Conservation (phyloP, 2,797 vertebrate species). For the Tinamus major region DNA sequence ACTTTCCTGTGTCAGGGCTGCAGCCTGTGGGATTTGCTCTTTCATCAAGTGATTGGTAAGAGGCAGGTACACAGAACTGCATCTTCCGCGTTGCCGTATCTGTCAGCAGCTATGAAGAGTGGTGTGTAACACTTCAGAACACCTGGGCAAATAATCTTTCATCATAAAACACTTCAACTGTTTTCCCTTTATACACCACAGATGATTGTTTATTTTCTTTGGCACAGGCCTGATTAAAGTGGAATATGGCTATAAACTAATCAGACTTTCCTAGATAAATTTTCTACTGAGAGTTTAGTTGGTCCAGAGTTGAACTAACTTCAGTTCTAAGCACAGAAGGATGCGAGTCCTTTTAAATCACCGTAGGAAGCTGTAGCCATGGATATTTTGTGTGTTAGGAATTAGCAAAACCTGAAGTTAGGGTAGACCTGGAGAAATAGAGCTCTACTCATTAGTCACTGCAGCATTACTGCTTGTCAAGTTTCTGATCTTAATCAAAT, state of each 20-base stretch:
- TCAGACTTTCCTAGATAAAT: background rate
- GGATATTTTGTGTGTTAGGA: background rate
- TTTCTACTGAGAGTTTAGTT: constrained; percentile 1
- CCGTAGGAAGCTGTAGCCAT: background rate
- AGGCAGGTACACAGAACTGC: background rate
- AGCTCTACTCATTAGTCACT: background rate
- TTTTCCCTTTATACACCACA: constrained; percentile 52
- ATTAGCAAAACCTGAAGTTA: background rate
- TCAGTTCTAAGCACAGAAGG: background rate
- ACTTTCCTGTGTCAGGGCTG: background rate
- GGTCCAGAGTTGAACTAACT: background rate
- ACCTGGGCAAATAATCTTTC: constrained; percentile 78
- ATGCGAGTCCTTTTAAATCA: background rate
- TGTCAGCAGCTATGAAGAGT: constrained; percentile 64
- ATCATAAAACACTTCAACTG: constrained; percentile 59
- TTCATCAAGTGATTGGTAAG: background rate
- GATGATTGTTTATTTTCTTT: constrained; percentile 73
- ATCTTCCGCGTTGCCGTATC: constrained; percentile 40
- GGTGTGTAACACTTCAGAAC: constrained; percentile 50
- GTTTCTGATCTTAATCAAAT: background rate
- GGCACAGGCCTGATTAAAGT: constrained; percentile 49
- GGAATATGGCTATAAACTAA: constrained; percentile 57
- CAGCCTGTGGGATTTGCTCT: background rate
- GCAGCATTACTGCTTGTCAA: background rate
- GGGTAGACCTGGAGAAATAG: background rate